These are phyloP conservation scores for Phymanthus crucifer DNA, from an alignment of 92 coral and sea anemone genomes.

Conservation along the genomic window DNA sequence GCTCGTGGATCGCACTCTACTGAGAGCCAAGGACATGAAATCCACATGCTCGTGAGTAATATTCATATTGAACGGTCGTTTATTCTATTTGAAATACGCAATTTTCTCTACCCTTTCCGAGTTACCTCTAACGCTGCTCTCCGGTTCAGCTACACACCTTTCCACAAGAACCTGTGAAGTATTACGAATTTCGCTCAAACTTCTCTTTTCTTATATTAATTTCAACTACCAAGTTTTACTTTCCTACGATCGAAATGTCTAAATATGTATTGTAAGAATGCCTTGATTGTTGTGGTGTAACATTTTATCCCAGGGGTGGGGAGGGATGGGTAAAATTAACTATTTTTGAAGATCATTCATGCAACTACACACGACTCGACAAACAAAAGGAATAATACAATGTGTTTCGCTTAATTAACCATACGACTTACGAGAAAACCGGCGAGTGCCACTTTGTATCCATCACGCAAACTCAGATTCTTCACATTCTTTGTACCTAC, in stretches of 20 bases:
- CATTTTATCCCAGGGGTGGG: not conserved
- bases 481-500: not conserved
- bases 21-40: constrained; percentile 60
- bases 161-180: not conserved
- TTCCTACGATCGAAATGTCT: not conserved
- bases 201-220: too few relatives aligned
- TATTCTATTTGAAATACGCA: too few relatives aligned
- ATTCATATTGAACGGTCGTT: not conserved
- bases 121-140: not conserved
- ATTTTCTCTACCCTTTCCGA: too few relatives aligned
- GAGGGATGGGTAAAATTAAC: not conserved
- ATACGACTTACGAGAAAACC: too few relatives aligned
- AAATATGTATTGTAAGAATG: not conserved
- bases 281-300: not conserved
- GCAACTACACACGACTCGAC: not conserved
- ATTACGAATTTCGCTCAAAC: not conserved
- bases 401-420: not conserved
- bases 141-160: not conserved
- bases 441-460: too few relatives aligned
- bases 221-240: not conserved
- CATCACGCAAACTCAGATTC: not conserved
- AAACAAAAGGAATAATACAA: not conserved
- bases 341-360: not conserved
- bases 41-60: constrained; percentile 63
- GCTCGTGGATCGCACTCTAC: constrained; percentile 85